Base-by-base conservation (phyloP, 2,797 vertebrate genomes). In the Sibirionetta formosa region DNA sequence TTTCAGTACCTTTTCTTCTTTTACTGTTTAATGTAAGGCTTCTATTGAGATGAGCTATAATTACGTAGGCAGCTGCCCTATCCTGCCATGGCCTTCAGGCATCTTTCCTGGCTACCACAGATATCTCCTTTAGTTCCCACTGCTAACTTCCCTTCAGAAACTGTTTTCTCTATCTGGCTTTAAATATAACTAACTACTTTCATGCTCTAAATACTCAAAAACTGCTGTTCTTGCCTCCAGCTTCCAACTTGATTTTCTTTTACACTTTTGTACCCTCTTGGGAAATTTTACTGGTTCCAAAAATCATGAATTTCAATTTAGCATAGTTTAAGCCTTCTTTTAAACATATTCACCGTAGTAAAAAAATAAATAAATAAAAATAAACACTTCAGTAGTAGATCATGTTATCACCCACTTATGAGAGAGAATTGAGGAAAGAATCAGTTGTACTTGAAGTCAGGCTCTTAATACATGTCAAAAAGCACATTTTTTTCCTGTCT, bases 161-260 rank as follows among this genome's bases (percentile, higher is more conserved):
- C 58, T 87, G 54, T 82, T 93, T 96, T 73, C 85, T 93, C 38
- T 78, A 71, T 69, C 64, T 75, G 53, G 9, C 69, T 94, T 95
- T 77, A 90, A 89, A 85, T 93, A 83, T 89, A 90, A 71, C 63
- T 42, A 90, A 88, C 60, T 93, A 87, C 38, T 91, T 93, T 96
- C 93, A 88, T 96, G 71, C 77, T 93, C 86, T 93, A 96, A 96
- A 94, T 91, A 88, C 72, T 94, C 70, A 82, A 88, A 96, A 94
- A 80, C 81, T 92, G 61, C 42, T 90, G 83, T 80, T 97, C 60
- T 93, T 92, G 85, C 95, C 89, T 93, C 76, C 50, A 96, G 89
- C n/a, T 82, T 78, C 69, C 27, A 36, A 72, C 27, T 92, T 86
- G 86, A 83, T 90, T 95, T 96, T 94, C 38, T 57, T 79, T 81